Evolutionary conservation across 1,140 invertebrate genomes (phyloP).

Genomic region (Eupeodes corollae): DNA sequence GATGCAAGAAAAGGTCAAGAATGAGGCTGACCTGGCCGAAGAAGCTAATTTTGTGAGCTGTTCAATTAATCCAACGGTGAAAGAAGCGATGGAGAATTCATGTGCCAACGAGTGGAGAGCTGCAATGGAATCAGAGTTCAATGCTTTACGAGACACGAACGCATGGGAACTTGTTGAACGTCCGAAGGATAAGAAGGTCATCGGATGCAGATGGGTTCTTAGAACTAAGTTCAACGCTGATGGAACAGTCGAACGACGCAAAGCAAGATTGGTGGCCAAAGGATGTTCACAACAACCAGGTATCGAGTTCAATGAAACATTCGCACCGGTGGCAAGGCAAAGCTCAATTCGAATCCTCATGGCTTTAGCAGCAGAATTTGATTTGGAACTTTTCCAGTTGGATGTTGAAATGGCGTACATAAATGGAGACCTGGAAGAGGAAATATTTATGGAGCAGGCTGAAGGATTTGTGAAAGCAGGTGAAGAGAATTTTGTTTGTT

Average conservation of each 20-base stretch:
- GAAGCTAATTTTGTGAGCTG: too few relatives aligned
- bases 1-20: too few relatives aligned
- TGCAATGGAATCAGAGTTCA: conserved; percentile 3
- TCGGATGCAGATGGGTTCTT: conserved; percentile 3
- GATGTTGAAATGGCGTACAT: conserved; percentile 36
- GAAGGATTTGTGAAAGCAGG: too few relatives aligned
- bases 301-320: conserved; percentile 35
- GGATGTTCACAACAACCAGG: conserved; percentile 32
- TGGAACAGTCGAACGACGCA: too few relatives aligned
- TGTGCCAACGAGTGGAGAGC: conserved; percentile 1
- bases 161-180: conserved; percentile 2
- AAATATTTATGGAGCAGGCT: conserved; percentile 26
- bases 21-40: too few relatives aligned
- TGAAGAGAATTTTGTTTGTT: too few relatives aligned
- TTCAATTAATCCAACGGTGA: too few relatives aligned
- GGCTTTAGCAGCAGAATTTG: conserved; percentile 13
- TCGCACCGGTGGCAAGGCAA: conserved; percentile 26
- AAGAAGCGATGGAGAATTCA: too few relatives aligned
- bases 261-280: conserved; percentile 28
- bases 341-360: conserved; percentile 25
- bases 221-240: background rate
- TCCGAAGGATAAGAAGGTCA: background rate
- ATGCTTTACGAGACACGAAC: conserved; percentile 7
- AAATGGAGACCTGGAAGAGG: conserved; percentile 24
- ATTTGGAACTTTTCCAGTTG: conserved; percentile 16